Evolutionary conservation across 2,113 vertebrate species (phyloP).

Genomic region (Nesoenas mayeri): DNA sequence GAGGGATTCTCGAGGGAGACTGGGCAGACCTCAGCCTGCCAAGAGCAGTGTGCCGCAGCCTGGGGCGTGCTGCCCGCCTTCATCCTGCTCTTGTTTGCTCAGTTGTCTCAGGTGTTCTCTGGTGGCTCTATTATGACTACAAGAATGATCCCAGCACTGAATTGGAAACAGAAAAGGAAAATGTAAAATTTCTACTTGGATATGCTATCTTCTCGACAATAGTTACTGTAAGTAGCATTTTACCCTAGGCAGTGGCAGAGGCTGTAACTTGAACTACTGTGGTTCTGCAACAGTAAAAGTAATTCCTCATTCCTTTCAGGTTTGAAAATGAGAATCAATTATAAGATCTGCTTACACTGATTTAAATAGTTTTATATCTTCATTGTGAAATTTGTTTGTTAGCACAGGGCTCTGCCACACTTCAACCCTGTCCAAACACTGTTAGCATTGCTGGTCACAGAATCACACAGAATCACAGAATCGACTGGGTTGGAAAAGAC

Average conservation of each 20-base stretch:
- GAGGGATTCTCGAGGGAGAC: neutral
- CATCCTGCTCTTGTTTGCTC: neutral
- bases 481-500: no score
- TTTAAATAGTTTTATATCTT: neutral
- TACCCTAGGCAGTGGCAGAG: neutral
- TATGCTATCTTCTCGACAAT: slow-evolving; percentile 72
- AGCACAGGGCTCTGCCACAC: neutral
- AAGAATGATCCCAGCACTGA: slow-evolving; percentile 68
- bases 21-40: neutral
- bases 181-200: slow-evolving; percentile 75
- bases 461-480: no score
- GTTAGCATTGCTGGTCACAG: neutral
- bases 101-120: slow-evolving; percentile 80
- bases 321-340: neutral
- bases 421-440: neutral
- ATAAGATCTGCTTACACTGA: neutral
- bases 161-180: slow-evolving; percentile 79
- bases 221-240: slow-evolving; percentile 68
- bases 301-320: neutral
- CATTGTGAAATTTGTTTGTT: neutral
- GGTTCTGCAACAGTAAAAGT: neutral
- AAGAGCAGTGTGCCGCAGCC: neutral
- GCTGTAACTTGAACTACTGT: neutral
- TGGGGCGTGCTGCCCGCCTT: neutral
- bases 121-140: slow-evolving; percentile 82